Evolutionary conservation across 2,113 vertebrate species (phyloP), one percentile per base, ranked within the genome.

Genomic region (Tyrannus savana): DNA sequence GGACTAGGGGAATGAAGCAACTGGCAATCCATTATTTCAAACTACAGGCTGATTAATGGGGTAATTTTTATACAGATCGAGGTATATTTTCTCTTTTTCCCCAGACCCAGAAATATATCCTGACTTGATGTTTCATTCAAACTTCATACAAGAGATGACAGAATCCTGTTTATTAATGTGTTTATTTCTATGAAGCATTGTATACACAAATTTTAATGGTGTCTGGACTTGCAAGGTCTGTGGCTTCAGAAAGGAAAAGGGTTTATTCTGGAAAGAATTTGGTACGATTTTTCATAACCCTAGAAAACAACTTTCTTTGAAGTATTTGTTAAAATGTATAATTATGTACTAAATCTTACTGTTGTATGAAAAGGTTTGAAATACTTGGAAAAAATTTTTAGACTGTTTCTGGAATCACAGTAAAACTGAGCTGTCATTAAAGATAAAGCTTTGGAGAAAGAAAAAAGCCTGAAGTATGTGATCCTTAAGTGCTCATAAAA

Each of bases 1-100:
- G 80, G 93, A 87, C 69, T 53, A 31, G 35, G 60, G 69, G 80
- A 93, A 81, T 41, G 89, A 91, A 89, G 44, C 89, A 92, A 95
- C 76, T 74, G 42, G 67, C 88, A 94, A 95, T 95, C 84, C 69
- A 82, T 95, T 95, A 91, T 87, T 97, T 94, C 89, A 84, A 95
- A 90, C 79, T 93, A 74, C 92, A 79, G 56, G 80, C 94, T 95
- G 94, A 96, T 94, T 95, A 92, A 95, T 93, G 77, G 73, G 69
- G 84, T 89, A 75, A 90, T 93, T 90, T 94, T 84, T 84, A 59
- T 72, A 71, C 77, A 78, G 56, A 66, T 67, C 1, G 1, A 91
- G 77, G 66, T 83, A 37, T 41, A 28, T 39, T 79, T 95, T 90
- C 31, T 31, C 60, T 84, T 89, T 72, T n/a, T 84, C 84, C 84